Percentiles rank a stretch among this genome's conserved stretches.
Conservation (phyloP, 2,888 invertebrate species). For the Caenorhabditis zanzibari region DNA sequence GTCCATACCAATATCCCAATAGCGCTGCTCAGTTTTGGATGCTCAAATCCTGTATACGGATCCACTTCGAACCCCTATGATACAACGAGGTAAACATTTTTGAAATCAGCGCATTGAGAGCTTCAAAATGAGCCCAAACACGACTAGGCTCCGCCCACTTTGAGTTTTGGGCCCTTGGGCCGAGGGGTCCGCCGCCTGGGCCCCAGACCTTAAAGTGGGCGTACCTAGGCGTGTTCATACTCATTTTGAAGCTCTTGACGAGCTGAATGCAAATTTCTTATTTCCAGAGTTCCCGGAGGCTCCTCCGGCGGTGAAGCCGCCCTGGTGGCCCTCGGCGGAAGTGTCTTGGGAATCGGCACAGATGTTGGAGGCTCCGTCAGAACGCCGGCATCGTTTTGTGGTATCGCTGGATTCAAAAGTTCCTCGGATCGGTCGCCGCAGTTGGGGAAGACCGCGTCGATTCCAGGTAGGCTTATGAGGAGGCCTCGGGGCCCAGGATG, state of each 20-base stretch:
- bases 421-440: constrained; percentile 52
- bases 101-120: background rate
- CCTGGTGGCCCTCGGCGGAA: constrained; percentile 84
- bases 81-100: background rate
- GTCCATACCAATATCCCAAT: constrained; percentile 85
- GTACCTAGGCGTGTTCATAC: background rate
- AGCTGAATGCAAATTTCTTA: background rate
- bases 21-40: constrained; percentile 79
- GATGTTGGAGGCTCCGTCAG: constrained; percentile 85
- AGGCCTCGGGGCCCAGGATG: too few relatives aligned
- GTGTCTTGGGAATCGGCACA: constrained; percentile 85
- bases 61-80: constrained; percentile 78
- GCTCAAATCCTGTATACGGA: constrained; percentile 84
- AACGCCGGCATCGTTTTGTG: constrained; percentile 85
- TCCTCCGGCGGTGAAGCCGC: constrained; percentile 85
- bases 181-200: background rate
- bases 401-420: constrained; percentile 76
- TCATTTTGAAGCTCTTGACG: background rate
- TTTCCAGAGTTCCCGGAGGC: constrained; percentile 84
- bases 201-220: too few relatives aligned
- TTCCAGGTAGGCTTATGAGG: constrained; percentile 26
- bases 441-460: constrained; percentile 55
- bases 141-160: constrained; percentile 1
- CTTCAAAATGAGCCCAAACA: background rate
- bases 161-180: background rate